A percentile compares a stretch with the other conserved stretches of the same genome.
Conservation (phyloP, 2,113 vertebrate genomes). For the Amia ocellicauda region DNA sequence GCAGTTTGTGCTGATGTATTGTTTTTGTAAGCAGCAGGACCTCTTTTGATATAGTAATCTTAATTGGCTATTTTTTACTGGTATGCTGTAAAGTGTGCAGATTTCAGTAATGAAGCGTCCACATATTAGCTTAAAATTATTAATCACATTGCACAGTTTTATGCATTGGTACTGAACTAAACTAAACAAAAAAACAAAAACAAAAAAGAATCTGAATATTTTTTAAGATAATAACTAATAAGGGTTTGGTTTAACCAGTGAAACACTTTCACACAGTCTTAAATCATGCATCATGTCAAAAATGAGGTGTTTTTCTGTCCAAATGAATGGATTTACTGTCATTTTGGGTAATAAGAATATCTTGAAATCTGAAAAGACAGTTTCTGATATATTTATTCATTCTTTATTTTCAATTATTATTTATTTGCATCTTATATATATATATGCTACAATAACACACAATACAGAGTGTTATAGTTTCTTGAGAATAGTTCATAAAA, state of each 20-base stretch:
- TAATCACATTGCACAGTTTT: conserved; percentile 1
- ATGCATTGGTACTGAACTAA: background rate
- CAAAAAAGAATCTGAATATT: background rate
- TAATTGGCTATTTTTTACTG: background rate
- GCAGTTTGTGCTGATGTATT: conserved; percentile 7
- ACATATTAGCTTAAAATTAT: background rate
- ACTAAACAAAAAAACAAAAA: too few relatives aligned
- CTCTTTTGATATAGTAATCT: background rate
- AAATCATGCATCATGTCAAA: background rate
- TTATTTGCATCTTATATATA: too few relatives aligned
- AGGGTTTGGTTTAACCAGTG: background rate
- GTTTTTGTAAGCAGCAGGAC: background rate
- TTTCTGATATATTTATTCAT: too few relatives aligned
- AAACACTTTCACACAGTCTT: background rate
- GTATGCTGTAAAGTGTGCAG: background rate
- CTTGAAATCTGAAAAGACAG: too few relatives aligned
- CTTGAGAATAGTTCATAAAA: too few relatives aligned
- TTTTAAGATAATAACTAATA: background rate
- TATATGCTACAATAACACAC: too few relatives aligned
- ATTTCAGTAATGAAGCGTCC: conserved; percentile 1
- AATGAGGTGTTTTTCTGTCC: too few relatives aligned
- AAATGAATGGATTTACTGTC: too few relatives aligned
- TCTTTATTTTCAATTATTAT: too few relatives aligned
- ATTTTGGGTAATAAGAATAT: too few relatives aligned
- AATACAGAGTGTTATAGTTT: too few relatives aligned